Conservation (phyloP, 2,113 vertebrate genomes). For the Thamnaconus septentrionalis region DNA sequence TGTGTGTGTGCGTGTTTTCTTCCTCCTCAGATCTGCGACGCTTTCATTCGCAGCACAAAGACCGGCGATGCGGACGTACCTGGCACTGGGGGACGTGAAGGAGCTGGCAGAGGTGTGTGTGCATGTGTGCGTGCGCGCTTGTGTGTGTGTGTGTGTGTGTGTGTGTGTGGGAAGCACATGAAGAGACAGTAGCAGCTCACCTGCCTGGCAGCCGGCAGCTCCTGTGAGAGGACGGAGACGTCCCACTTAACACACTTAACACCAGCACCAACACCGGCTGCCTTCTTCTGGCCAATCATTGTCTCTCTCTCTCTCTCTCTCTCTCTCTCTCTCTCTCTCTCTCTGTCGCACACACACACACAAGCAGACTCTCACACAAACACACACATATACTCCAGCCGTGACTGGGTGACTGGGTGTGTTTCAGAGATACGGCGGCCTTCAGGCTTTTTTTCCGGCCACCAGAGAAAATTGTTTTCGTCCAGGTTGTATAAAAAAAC, state of each 20-base stretch:
- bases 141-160: conserved; percentile 1
- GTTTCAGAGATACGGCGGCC: no score
- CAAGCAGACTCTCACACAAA: not conserved
- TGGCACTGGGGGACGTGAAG: conserved; percentile 67
- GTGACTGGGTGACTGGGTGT: no score
- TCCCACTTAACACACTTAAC: conserved; percentile 64
- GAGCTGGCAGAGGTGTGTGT: conserved; percentile 64
- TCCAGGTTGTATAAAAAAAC: no score
- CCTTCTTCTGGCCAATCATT: not conserved
- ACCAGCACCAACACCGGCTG: not conserved
- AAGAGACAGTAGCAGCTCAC: conserved; percentile 51
- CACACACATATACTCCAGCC: not conserved
- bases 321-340: not conserved
- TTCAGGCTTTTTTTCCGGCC: no score
- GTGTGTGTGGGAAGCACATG: conserved; percentile 32
- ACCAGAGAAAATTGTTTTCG: no score
- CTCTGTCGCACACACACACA: not conserved
- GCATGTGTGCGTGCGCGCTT: conserved; percentile 13
- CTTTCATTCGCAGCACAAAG: conserved; percentile 67
- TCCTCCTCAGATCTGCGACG: conserved; percentile 67
- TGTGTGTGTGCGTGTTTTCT: conserved; percentile 47
- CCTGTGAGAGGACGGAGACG: conserved; percentile 55
- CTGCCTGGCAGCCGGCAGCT: conserved; percentile 57
- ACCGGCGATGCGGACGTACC: conserved; percentile 64
- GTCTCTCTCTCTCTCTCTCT: not conserved